Percentiles rank a stretch among this genome's conserved stretches.
These are phyloP conservation scores for Phainopepla nitens DNA, from an alignment of 2,113 vertebrate genomes.

Conservation along the genomic window DNA sequence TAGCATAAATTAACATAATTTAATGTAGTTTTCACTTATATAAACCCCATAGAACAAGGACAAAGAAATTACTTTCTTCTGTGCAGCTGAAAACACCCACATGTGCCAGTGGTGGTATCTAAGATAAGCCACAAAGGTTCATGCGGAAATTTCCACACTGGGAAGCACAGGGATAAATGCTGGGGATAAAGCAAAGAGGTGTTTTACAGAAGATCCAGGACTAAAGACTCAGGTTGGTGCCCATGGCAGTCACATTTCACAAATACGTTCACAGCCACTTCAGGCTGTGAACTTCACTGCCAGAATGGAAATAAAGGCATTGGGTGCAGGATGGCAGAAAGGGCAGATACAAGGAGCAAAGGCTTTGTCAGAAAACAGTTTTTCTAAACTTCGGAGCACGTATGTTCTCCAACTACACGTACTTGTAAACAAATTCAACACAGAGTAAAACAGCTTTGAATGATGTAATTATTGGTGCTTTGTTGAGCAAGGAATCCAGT, in stretches of 20 bases:
- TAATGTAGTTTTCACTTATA: not conserved
- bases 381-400: not conserved
- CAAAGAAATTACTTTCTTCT: not conserved
- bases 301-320: not conserved
- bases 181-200: not conserved
- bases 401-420: fast-evolving
- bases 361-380: not conserved
- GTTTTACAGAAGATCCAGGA: not conserved
- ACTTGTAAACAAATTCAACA: not conserved
- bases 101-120: fast-evolving
- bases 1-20: not conserved
- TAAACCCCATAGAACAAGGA: not conserved
- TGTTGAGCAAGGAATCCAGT: not conserved
- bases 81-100: not conserved
- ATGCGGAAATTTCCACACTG: fast-evolving
- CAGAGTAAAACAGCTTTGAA: not conserved
- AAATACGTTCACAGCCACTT: not conserved
- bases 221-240: not conserved
- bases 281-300: fast-evolving
- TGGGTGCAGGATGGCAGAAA: not conserved
- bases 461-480: not conserved
- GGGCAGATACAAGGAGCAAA: not conserved
- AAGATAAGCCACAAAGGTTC: not conserved
- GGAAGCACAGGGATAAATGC: not conserved
- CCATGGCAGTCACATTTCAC: not conserved